Percentiles rank a stretch among this genome's conserved stretches.
Evolutionary conservation across 2,113 vertebrate genomes (phyloP).

Genomic region (Elgaria multicarinata): DNA sequence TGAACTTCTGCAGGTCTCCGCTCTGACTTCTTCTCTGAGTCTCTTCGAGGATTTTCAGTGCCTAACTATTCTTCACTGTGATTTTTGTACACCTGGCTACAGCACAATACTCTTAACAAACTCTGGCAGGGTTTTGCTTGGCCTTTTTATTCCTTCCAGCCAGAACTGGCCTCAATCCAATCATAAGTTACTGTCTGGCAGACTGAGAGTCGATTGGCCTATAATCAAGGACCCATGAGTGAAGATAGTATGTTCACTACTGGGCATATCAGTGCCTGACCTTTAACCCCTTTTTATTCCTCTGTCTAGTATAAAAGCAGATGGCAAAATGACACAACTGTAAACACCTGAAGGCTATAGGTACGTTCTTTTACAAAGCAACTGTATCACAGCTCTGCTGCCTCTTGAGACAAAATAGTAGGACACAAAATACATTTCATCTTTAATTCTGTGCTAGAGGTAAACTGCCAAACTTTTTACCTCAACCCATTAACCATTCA

Average conservation of each 20-base stretch:
- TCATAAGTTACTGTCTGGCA: neutral
- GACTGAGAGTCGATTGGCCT: neutral
- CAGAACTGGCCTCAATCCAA: neutral
- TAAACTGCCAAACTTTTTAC: too few relatives aligned
- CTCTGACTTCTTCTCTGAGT: too few relatives aligned
- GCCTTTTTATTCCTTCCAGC: too few relatives aligned
- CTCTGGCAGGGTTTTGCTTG: too few relatives aligned
- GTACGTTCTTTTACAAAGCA: neutral
- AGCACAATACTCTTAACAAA: too few relatives aligned
- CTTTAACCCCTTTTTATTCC: neutral
- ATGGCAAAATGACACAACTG: neutral
- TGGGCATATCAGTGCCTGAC: neutral
- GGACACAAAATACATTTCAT: neutral
- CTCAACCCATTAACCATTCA: too few relatives aligned
- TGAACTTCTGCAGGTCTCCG: too few relatives aligned
- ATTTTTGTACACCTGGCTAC: too few relatives aligned
- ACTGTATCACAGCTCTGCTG: neutral
- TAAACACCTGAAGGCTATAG: neutral
- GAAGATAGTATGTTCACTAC: neutral
- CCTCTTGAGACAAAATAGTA: neutral
- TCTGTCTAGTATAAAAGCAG: neutral
- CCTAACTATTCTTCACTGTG: too few relatives aligned
- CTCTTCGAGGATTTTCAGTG: too few relatives aligned
- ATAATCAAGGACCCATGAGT: neutral
- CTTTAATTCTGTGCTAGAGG: neutral